Conservation (phyloP, 2,113 vertebrate species). For the Scortum barcoo region DNA sequence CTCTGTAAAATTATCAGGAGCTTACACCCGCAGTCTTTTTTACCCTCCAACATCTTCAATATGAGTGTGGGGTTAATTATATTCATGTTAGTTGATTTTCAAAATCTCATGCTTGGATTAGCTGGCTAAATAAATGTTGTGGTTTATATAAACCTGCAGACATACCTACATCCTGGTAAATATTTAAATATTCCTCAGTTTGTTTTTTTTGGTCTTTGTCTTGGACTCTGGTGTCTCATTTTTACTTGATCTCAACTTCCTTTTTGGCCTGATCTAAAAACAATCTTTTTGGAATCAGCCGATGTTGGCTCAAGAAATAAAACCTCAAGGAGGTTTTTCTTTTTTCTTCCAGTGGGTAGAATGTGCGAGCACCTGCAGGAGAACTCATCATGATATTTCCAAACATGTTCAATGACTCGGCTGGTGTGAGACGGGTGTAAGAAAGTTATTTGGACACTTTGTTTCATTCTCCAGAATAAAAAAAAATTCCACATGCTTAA, state of each 20-base stretch:
- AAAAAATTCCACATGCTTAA: neutral
- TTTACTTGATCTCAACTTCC: neutral
- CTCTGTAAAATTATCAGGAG: constrained; percentile 23
- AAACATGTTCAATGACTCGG: neutral
- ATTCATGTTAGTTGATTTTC: neutral
- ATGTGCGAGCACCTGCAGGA: constrained; percentile 8
- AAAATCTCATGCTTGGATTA: neutral
- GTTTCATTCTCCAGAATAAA: neutral
- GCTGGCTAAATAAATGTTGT: neutral
- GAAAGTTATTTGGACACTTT: neutral
- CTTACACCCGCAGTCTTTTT: constrained; percentile 25
- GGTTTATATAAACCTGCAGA: neutral
- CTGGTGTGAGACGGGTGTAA: neutral
- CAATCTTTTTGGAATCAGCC: too few relatives aligned
- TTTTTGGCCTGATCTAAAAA: neutral
- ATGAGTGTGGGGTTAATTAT: neutral
- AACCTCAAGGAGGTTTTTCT: neutral
- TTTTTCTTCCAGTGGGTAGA: neutral
- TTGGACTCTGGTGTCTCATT: neutral
- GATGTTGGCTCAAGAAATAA: neutral
- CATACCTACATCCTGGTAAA: neutral
- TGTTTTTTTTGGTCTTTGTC: too few relatives aligned
- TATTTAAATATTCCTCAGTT: too few relatives aligned
- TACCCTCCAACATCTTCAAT: neutral
- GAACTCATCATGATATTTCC: constrained; percentile 20